phyloP scores from a whole-genome alignment of 2,113 vertebrate genomes.

The Pitta sordida region DNA sequence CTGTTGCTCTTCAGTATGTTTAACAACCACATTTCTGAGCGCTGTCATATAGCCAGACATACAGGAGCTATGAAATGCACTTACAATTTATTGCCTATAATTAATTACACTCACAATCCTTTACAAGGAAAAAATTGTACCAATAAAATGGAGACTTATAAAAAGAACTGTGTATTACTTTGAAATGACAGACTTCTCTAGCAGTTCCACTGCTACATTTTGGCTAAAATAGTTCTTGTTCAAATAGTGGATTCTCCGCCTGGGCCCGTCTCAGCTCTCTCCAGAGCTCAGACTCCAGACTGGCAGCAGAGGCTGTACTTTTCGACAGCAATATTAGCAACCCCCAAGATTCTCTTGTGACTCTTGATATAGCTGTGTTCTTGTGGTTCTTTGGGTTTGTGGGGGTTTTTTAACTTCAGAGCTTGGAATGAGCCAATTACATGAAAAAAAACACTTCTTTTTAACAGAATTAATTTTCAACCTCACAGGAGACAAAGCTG shows the following conservation, averaged over 20 bases:
- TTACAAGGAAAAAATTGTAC: constrained; percentile 52
- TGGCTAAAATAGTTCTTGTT: neutral
- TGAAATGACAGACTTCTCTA: neutral
- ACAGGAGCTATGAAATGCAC: constrained; percentile 32
- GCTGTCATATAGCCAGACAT: neutral
- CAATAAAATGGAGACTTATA: constrained; percentile 44
- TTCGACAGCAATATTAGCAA: neutral
- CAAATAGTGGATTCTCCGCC: accelerated
- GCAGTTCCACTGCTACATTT: neutral
- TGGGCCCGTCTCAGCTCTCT: neutral
- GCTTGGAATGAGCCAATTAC: neutral
- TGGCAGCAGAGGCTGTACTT: neutral
- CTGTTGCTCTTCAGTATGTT: neutral
- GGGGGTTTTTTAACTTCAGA: neutral
- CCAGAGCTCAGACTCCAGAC: neutral
- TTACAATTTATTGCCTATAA: constrained; percentile 45
- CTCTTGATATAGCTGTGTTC: neutral
- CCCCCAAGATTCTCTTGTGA: neutral
- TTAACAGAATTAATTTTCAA: neutral
- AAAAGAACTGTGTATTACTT: neutral
- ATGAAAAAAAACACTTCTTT: neutral
- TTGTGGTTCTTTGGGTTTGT: neutral
- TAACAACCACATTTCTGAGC: neutral
- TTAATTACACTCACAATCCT: constrained; percentile 37
- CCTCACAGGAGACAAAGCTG: neutral